Evolutionary conservation across 2,113 vertebrate species (phyloP).

Genomic region (Xenus cinereus): DNA sequence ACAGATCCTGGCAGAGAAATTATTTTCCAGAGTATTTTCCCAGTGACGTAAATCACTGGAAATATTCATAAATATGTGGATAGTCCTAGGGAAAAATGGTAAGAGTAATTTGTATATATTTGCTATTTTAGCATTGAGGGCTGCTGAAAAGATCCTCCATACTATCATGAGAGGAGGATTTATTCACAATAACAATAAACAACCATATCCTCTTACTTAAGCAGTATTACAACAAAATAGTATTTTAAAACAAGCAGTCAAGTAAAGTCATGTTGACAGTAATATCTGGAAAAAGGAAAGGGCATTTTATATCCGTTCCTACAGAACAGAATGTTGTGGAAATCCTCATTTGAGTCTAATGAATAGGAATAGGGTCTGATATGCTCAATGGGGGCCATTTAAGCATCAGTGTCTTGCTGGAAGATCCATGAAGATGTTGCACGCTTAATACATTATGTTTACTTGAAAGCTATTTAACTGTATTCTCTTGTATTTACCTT

Average conservation of each 20-base stretch:
- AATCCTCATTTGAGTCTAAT: not conserved
- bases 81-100: not conserved
- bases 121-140: not conserved
- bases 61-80: not conserved
- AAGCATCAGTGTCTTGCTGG: not conserved
- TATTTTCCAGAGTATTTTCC: not conserved
- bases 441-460: not conserved
- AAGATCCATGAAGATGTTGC: not conserved
- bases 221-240: not conserved
- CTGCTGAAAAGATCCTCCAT: not conserved
- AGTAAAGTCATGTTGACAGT: not conserved
- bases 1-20: not conserved
- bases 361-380: not conserved
- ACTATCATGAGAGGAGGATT: not conserved
- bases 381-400: not conserved
- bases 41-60: not conserved
- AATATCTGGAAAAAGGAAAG: not conserved
- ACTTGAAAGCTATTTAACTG: not conserved
- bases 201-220: not conserved
- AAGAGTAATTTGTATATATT: not conserved
- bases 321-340: not conserved
- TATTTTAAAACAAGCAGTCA: not conserved
- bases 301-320: not conserved
- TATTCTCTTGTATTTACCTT: not conserved
- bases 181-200: not conserved